phyloP scores from a whole-genome alignment of 2,797 vertebrate genomes.

The Diglossa cyanea region DNA sequence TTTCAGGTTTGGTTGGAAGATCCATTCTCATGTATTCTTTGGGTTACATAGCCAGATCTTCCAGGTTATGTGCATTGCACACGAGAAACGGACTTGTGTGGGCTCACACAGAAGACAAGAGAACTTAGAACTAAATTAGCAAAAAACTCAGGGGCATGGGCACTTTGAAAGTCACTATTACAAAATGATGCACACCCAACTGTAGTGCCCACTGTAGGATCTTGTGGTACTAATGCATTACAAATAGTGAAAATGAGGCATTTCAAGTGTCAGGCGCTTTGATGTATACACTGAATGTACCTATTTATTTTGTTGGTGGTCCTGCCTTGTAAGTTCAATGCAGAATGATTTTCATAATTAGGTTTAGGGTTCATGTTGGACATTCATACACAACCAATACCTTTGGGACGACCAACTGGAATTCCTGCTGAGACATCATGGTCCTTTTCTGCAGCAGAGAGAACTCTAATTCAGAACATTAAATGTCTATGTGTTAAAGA shows the following conservation, averaged over 20 bases:
- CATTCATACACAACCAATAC: background rate
- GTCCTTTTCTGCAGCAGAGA: background rate
- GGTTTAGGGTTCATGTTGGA: background rate
- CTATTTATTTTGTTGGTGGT: background rate
- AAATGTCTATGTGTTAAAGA: background rate
- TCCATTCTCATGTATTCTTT: background rate
- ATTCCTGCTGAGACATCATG: background rate
- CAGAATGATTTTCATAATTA: background rate
- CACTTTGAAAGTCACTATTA: background rate
- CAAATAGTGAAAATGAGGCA: background rate
- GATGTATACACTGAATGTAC: background rate
- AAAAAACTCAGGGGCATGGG: rapidly evolving
- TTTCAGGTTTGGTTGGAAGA: background rate
- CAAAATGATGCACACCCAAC: background rate
- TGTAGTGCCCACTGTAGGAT: background rate
- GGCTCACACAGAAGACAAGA: background rate
- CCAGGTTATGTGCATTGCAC: background rate
- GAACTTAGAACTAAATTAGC: background rate
- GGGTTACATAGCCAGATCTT: background rate
- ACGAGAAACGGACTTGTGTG: background rate
- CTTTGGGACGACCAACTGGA: background rate
- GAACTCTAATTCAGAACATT: background rate
- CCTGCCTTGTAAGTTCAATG: background rate
- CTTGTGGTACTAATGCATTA: background rate
- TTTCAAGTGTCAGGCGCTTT: background rate